These are phyloP conservation scores for Sphenodon punctatus DNA, from an alignment of 2,797 vertebrate species.

Conservation along the genomic window DNA sequence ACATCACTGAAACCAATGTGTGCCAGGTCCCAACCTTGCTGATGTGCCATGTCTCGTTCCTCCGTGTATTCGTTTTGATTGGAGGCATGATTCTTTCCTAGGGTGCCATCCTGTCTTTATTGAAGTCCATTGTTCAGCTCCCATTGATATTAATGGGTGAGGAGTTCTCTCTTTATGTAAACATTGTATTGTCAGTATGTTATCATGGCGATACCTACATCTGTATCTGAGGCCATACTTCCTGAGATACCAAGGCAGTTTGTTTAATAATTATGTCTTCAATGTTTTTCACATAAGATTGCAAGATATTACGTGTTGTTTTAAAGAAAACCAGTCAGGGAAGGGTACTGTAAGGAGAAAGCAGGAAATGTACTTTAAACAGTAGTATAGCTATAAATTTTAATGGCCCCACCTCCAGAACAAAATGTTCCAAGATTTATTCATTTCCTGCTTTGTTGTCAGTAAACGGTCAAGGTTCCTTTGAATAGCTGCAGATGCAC, in stretches of 20 bases:
- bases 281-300: no score
- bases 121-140: no score
- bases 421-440: neutral
- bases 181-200: no score
- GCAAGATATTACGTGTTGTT: neutral
- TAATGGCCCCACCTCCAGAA: rapidly evolving
- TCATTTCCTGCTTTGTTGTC: neutral
- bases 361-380: neutral
- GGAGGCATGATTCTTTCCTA: no score
- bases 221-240: neutral
- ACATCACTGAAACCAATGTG: no score
- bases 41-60: no score
- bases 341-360: neutral
- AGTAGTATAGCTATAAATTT: slow-evolving; percentile 4
- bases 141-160: no score
- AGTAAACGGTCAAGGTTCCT: neutral
- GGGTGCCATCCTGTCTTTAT: no score
- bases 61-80: no score
- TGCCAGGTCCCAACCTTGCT: no score
- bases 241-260: neutral
- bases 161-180: no score
- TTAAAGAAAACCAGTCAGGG: neutral
- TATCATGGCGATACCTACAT: neutral
- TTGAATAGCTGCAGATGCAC: neutral
- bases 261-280: neutral